Evolutionary conservation across 2,113 vertebrate genomes (phyloP).

Genomic region (Spheniscus mendiculus): DNA sequence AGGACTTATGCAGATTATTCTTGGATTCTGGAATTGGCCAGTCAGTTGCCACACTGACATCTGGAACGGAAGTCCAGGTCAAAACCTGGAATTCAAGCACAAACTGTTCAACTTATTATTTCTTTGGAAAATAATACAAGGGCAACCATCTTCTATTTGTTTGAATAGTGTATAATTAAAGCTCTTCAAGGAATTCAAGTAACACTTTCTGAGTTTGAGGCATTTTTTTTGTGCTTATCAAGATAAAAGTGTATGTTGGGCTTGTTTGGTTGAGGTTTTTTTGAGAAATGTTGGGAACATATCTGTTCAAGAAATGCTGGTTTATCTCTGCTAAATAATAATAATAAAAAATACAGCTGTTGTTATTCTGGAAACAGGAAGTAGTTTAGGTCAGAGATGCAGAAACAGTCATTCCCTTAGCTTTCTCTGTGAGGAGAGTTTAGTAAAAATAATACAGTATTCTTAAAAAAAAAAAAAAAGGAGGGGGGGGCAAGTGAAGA

Average conservation of each 20-base stretch:
- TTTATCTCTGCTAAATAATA: background rate
- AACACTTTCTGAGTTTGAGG: background rate
- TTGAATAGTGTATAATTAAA: background rate
- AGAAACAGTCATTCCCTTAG: background rate
- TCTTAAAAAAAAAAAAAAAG: background rate
- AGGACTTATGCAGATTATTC: background rate
- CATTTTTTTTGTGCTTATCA: rapidly evolving
- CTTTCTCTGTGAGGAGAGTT: background rate
- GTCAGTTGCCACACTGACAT: background rate
- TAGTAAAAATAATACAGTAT: background rate
- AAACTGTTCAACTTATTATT: background rate
- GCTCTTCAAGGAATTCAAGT: background rate
- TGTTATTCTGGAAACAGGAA: background rate
- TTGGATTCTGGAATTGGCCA: background rate
- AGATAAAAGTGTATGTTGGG: background rate
- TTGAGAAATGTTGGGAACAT: background rate
- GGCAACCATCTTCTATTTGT: background rate
- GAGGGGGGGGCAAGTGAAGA: rapidly evolving
- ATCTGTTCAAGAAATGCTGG: background rate
- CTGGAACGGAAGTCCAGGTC: background rate
- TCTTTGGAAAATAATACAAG: background rate
- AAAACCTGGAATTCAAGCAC: background rate
- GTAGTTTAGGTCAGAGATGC: background rate
- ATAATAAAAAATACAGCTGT: background rate
- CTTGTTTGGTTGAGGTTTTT: background rate